phyloP scores from a whole-genome alignment of 2,888 invertebrate genomes.

The Macaria liturata region DNA sequence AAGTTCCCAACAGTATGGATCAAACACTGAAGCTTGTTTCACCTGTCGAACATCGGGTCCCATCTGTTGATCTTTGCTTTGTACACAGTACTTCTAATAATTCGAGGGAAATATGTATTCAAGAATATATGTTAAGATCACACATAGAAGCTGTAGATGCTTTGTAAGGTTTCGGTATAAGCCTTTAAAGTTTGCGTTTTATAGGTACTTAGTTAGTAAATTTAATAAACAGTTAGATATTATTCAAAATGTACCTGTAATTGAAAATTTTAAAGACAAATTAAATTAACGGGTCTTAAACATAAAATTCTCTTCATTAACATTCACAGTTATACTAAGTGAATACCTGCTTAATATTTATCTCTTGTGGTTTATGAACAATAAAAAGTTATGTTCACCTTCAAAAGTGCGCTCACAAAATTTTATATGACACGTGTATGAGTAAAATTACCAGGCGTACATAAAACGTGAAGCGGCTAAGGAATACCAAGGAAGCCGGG shows the following conservation, averaged over 20 bases:
- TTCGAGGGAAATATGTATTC: background rate
- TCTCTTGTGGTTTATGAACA: slow-evolving; percentile 25
- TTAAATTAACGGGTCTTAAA: no score
- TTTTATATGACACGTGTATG: slow-evolving; percentile 36
- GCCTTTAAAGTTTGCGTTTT: no score
- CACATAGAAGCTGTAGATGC: no score
- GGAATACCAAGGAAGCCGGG: slow-evolving; percentile 59
- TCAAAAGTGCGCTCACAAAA: slow-evolving; percentile 28
- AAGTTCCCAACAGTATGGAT: slow-evolving; percentile 56
- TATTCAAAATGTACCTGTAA: no score
- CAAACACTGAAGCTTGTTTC: slow-evolving; percentile 52
- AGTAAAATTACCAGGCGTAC: slow-evolving; percentile 48
- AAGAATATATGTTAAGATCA: no score
- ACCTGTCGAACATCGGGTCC: slow-evolving; percentile 57
- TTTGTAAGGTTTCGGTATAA: no score
- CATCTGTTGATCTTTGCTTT: slow-evolving; percentile 45
- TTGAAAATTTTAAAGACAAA: no score
- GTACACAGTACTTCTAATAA: slow-evolving; percentile 8
- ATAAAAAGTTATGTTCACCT: slow-evolving; percentile 32
- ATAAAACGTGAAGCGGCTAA: slow-evolving; percentile 53
- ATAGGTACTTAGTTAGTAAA: no score
- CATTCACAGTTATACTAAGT: background rate
- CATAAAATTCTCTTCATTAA: no score
- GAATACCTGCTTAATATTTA: slow-evolving; percentile 19
- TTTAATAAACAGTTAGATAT: no score